These are phyloP conservation scores for Deroplatys truncata DNA, from an alignment of 2,888 invertebrate species.

Conservation along the genomic window DNA sequence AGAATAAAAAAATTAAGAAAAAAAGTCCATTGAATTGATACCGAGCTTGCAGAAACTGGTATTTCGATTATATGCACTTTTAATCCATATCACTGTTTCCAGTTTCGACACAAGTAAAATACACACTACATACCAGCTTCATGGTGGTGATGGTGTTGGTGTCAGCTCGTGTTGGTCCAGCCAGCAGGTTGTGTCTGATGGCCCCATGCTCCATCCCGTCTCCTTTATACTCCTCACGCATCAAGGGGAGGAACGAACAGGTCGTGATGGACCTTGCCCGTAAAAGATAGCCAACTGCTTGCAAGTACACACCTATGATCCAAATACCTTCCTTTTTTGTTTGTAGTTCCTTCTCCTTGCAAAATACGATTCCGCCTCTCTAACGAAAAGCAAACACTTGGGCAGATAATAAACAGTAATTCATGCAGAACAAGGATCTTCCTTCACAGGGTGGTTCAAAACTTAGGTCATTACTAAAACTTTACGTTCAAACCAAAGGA, in stretches of 20 bases:
- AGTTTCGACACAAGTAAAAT: neutral
- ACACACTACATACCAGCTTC: neutral
- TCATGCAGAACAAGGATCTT: neutral
- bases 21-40: too few species aligned
- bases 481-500: too few species aligned
- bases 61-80: too few species aligned
- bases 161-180: neutral
- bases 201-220: neutral
- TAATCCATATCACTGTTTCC: too few species aligned
- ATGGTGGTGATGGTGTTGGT: neutral
- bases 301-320: neutral
- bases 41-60: too few species aligned
- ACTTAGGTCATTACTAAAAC: neutral
- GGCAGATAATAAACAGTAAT: neutral
- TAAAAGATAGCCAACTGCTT: neutral
- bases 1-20: too few species aligned
- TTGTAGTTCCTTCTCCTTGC: neutral
- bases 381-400: neutral
- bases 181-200: constrained; percentile 28
- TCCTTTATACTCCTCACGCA: neutral
- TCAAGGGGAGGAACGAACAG: neutral
- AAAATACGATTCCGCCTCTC: neutral
- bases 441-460: neutral
- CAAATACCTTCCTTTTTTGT: neutral
- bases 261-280: neutral